Evolutionary conservation across 2,888 invertebrate genomes (phyloP), one percentile per base, ranked within the genome.

Genomic region (Carpatolechia fugitivella): DNA sequence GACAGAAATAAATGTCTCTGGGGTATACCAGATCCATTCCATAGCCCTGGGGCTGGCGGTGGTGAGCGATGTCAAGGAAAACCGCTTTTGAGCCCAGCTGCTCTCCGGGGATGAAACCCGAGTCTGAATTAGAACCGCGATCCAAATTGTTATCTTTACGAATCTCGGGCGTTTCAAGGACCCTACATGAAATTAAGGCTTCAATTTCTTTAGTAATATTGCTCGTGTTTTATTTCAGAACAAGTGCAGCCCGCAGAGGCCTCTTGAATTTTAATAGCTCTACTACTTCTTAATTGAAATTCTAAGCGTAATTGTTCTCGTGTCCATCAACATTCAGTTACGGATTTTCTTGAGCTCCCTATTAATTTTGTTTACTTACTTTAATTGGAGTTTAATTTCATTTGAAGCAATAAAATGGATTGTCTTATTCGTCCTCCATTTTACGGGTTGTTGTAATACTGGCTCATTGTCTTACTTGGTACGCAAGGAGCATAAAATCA

Each of bases 261-360:
- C 65, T 65, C 66, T 69, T 75, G 77, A 80, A 82, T 81, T 75
- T 75, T 72, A 80, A 80, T 79, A 69, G 71, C 59, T 68, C 66
- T 60, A 68, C 70, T 72, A 79, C 78, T 81, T 76, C 73, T 74
- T 78, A 80, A 80, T 81, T 80, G 73, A 78, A 80, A 79, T 79
- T 78, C 76, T 75, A 72, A 74, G 63, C 74, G 71, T 64, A 74
- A 75, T 76, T 73, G 72, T 65, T 65, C 62, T 64, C 71, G 68
- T 76, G 70, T 75, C 76, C 70, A 76, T 78, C 76, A 76, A 75
- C 72, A 75, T 77, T 78, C 71, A 72, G 68, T 72, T 72, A 63
- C 64, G 70, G 68, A 70, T 74, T 78, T 72, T 61, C 65, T 57
- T 63, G 61, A 69, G 65, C 68, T 66, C 63, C 65, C 65, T 69